These are phyloP conservation scores for Mormyrus hasselquistii DNA, from an alignment of 2,797 vertebrate species.

Conservation along the genomic window DNA sequence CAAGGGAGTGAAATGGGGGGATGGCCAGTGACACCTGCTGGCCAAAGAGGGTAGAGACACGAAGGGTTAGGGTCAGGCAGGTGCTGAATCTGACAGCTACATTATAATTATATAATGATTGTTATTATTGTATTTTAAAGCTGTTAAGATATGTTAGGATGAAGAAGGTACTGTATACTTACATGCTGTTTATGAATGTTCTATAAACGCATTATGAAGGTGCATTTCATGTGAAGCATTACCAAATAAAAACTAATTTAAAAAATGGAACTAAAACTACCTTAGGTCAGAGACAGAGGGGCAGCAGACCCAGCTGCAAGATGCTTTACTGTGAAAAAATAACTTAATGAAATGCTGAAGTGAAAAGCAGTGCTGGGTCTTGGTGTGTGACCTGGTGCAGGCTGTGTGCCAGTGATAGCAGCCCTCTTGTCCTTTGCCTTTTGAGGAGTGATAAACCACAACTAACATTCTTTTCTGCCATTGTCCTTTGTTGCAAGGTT, in stretches of 20 bases:
- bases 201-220: background rate
- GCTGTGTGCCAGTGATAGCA: background rate
- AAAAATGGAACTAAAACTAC: background rate
- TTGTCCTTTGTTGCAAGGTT: background rate
- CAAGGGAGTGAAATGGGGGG: background rate
- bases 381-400: background rate
- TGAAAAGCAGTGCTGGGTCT: background rate
- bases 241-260: background rate
- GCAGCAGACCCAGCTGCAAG: background rate
- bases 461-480: background rate
- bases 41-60: background rate
- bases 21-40: background rate
- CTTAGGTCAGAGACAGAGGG: background rate
- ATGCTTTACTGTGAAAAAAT: background rate
- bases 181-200: background rate
- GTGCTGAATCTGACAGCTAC: background rate
- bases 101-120: background rate
- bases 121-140: background rate
- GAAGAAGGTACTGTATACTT: background rate
- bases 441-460: background rate
- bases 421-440: background rate
- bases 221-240: background rate
- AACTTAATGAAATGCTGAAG: background rate
- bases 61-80: background rate
- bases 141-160: background rate